Conservation (phyloP, 1,140 invertebrate species). For the Diachasmimorpha longicaudata region DNA sequence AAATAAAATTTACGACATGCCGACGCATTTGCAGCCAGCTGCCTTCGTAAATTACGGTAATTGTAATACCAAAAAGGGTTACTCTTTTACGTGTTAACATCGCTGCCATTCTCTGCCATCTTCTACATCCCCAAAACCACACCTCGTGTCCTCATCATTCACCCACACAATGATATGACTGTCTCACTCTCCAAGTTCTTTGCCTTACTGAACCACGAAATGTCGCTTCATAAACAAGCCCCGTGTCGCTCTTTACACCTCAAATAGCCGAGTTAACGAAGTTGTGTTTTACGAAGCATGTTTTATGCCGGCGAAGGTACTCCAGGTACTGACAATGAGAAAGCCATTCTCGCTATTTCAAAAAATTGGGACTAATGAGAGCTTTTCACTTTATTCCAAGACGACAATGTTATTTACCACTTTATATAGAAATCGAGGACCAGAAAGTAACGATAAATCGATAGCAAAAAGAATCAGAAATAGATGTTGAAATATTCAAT, state of each 20-base stretch:
- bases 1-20: slow-evolving; percentile 56
- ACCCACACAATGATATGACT: neutral
- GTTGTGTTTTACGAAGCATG: slow-evolving; percentile 48
- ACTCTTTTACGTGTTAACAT: slow-evolving; percentile 1
- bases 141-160: neutral
- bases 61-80: slow-evolving; percentile 32
- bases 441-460: too few species aligned
- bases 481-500: neutral
- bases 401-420: neutral
- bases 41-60: slow-evolving; percentile 37
- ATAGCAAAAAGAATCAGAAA: too few species aligned
- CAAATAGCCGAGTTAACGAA: slow-evolving; percentile 52
- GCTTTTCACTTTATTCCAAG: neutral
- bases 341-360: neutral
- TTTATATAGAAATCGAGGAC: too few species aligned
- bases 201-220: slow-evolving; percentile 18
- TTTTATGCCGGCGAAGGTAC: slow-evolving; percentile 30
- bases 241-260: slow-evolving; percentile 37
- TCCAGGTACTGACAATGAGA: neutral
- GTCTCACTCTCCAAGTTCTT: neutral
- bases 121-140: neutral
- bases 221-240: slow-evolving; percentile 47
- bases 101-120: neutral
- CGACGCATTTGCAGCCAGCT: slow-evolving; percentile 40
- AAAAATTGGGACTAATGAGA: neutral